Evolutionary conservation across 2,888 invertebrate species (phyloP).

Genomic region (Ischnus inquisitorius): DNA sequence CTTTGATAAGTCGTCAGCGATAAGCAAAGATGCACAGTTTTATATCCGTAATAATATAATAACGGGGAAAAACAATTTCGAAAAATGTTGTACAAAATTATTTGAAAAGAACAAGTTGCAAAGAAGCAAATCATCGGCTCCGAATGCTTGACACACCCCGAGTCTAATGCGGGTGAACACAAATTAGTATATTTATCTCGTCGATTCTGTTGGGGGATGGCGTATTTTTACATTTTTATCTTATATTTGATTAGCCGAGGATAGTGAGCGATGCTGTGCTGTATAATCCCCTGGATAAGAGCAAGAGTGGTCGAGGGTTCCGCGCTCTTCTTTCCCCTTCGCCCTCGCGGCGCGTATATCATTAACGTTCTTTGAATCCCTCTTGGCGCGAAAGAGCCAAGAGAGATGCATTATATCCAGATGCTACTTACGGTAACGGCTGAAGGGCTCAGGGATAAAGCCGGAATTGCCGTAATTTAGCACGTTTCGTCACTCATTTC

Average conservation of each 20-base stretch:
- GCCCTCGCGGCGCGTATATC: neutral
- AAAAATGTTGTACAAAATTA: too few relatives aligned
- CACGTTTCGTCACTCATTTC: conserved; percentile 16
- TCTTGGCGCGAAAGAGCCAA: neutral
- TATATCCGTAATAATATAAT: too few relatives aligned
- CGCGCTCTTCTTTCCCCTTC: neutral
- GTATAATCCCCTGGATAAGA: conserved; percentile 1
- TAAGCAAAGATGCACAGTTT: too few relatives aligned
- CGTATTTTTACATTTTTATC: conserved; percentile 1
- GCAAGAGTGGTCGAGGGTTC: neutral
- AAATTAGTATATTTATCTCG: neutral
- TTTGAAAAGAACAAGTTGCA: neutral
- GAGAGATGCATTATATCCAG: conserved; percentile 16
- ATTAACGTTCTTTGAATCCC: conserved; percentile 11
- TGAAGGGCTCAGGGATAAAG: neutral
- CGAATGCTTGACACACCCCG: neutral
- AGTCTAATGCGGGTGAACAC: neutral
- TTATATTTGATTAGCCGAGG: conserved; percentile 6
- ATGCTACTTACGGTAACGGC: neutral
- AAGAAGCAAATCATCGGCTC: neutral
- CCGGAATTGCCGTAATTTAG: conserved; percentile 19
- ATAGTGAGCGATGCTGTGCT: neutral
- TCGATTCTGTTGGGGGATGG: neutral
- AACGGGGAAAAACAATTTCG: too few relatives aligned
- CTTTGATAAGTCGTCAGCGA: too few relatives aligned